Evolutionary conservation across 2,113 vertebrate genomes (phyloP).

Genomic region (Anas platyrhynchos): DNA sequence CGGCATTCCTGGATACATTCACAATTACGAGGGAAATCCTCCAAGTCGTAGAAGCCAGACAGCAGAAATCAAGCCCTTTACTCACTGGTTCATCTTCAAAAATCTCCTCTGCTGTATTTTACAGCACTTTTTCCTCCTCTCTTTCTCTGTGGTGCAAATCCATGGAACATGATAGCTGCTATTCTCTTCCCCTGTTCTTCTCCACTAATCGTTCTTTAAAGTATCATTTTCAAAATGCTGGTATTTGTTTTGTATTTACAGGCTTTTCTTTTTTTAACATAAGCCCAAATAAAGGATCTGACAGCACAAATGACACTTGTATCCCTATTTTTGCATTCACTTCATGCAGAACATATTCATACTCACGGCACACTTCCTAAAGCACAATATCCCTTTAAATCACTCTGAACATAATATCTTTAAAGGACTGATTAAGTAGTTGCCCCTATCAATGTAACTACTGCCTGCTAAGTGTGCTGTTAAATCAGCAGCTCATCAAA

Average conservation of each 20-base stretch:
- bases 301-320: constrained; percentile 26
- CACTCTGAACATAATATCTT: constrained; percentile 53
- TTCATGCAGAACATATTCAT: constrained; percentile 58
- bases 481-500: constrained; percentile 75
- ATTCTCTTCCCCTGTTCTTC: neutral
- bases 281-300: constrained; percentile 1
- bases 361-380: constrained; percentile 51
- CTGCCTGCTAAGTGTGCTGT: constrained; percentile 70
- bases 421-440: constrained; percentile 71
- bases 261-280: neutral
- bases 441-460: constrained; percentile 60
- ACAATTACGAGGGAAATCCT: neutral
- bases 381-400: constrained; percentile 70
- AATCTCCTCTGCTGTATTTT: neutral
- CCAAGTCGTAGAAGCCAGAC: neutral
- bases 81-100: neutral
- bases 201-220: neutral
- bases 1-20: neutral
- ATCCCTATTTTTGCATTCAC: constrained; percentile 40
- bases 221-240: neutral
- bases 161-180: neutral
- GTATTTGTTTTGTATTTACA: neutral
- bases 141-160: neutral
- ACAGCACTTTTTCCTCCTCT: neutral
- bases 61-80: neutral